Base-by-base conservation (phyloP, 2,797 vertebrate genomes). In the Mormyrops boulengeri region DNA sequence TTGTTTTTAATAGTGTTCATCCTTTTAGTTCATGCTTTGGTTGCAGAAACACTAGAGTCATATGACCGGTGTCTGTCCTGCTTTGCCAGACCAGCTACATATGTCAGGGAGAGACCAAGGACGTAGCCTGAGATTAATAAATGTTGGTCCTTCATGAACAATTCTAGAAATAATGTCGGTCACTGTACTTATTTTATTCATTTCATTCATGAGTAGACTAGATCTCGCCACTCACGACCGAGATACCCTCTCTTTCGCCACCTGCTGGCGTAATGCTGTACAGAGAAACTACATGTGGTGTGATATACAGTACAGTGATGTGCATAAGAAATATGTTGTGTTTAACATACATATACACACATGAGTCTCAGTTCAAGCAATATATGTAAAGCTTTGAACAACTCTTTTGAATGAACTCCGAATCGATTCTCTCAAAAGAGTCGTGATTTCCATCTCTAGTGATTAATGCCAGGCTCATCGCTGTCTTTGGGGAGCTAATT, bases 401-500 rank as follows among this genome's bases (percentile, higher is more conserved):
- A 62, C 87, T 88, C 85, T 60, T 47, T 88, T 22, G 8, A 87
- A 30, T 80, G 47, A 34, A 62, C 87, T 90, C 49, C 0, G 55
- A 1, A 41, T 89, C 89, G 60, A 66, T 30, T 66, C 60, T 53
- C 89, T 89, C 52, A 86, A 69, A 77, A 30, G 26, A 34, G 1
- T 66, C 22, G 11, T 69, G 26, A 30, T 1, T 69, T 69, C 62
- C 26, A 69, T 91, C 73, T 49, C 26, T 14, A 69, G 85, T 90
- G 89, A 91, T 90, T 91, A 90, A 92, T 90, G 89, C 6, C 89
- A 88, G 89, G 89, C 92, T 91, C 91, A 60, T 88, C 86, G 90
- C 89, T 85, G 50, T 93, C 92, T 92, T 90, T 14, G 0, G 88
- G 88, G 91, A 93, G 84, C 89, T 69, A 91, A 92, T 93, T 92